Conservation (phyloP, 1,140 invertebrate species). For the Megathymus violae region DNA sequence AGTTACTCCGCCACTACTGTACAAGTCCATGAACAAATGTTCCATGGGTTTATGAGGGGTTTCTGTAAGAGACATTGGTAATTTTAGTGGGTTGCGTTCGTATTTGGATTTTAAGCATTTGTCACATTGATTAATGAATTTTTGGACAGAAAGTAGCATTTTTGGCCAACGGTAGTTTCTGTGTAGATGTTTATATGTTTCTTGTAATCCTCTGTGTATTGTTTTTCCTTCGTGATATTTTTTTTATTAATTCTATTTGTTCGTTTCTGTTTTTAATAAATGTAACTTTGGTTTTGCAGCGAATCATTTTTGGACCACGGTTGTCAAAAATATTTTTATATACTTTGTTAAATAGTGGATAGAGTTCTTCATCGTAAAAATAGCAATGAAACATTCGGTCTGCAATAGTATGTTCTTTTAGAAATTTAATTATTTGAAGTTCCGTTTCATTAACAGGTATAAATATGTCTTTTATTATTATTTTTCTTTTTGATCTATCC, state of each 20-base stretch:
- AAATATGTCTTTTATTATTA: conserved; percentile 44
- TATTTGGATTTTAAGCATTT: conserved; percentile 19
- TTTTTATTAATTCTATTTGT: too few relatives aligned
- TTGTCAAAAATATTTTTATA: not conserved
- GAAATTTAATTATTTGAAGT: conserved; percentile 38
- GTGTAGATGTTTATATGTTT: too few relatives aligned
- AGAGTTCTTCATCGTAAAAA: conserved; percentile 42
- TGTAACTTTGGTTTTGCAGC: conserved; percentile 5
- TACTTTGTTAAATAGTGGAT: conserved; percentile 36
- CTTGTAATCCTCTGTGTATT: too few relatives aligned
- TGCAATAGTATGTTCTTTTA: conserved; percentile 45
- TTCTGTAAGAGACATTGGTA: conserved; percentile 33
- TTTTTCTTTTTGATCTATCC: conserved; percentile 45
- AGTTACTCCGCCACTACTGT: conserved; percentile 37
- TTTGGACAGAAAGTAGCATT: too few relatives aligned
- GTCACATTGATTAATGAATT: too few relatives aligned
- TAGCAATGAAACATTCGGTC: conserved; percentile 45
- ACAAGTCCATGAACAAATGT: conserved; percentile 47
- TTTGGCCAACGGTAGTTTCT: too few relatives aligned
- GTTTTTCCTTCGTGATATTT: too few relatives aligned
- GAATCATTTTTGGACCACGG: conserved; percentile 8
- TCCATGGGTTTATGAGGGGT: conserved; percentile 39
- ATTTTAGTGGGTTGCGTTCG: too few relatives aligned
- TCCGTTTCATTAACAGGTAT: conserved; percentile 44
- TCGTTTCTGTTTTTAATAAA: too few relatives aligned